phyloP scores from a whole-genome alignment of 1,140 invertebrate genomes.

The Drosophila ohnishii region DNA sequence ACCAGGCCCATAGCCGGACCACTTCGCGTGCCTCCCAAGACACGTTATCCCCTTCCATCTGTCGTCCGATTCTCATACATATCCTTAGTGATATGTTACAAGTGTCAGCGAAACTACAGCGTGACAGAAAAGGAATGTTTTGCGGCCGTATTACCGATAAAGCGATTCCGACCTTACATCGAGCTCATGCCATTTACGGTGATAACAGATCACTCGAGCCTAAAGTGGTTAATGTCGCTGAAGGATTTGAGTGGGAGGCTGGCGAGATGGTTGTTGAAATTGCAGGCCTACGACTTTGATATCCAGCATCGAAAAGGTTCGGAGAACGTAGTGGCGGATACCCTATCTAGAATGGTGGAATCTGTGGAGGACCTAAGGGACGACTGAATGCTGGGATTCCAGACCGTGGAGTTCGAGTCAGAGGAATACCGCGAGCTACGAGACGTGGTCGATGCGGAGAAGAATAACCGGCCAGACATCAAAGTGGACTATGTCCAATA shows the following conservation, averaged over 20 bases:
- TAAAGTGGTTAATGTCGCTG: slow-evolving; percentile 12
- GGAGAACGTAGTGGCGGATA: slow-evolving; percentile 10
- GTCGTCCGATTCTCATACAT: too few relatives aligned
- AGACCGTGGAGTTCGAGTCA: slow-evolving; percentile 4
- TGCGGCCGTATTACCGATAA: not conserved
- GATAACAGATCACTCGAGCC: slow-evolving; percentile 8
- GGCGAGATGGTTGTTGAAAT: not conserved
- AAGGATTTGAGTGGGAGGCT: slow-evolving; percentile 2
- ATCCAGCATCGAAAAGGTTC: slow-evolving; percentile 5
- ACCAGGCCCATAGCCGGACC: too few relatives aligned
- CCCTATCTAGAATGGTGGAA: not conserved
- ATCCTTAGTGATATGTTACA: too few relatives aligned
- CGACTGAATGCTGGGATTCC: slow-evolving; percentile 1
- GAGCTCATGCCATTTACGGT: slow-evolving; percentile 1
- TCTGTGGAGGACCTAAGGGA: not conserved
- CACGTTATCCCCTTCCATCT: too few relatives aligned
- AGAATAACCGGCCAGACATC: not conserved
- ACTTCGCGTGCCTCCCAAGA: too few relatives aligned
- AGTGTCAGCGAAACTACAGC: not conserved
- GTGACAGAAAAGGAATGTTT: slow-evolving; percentile 19
- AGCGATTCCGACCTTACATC: slow-evolving; percentile 1
- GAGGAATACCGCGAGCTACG: not conserved
- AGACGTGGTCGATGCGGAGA: not conserved
- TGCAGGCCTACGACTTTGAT: not conserved
- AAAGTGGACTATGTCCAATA: not conserved